Conservation (phyloP, 2,113 vertebrate genomes). For the Otocyon megalotis region DNA sequence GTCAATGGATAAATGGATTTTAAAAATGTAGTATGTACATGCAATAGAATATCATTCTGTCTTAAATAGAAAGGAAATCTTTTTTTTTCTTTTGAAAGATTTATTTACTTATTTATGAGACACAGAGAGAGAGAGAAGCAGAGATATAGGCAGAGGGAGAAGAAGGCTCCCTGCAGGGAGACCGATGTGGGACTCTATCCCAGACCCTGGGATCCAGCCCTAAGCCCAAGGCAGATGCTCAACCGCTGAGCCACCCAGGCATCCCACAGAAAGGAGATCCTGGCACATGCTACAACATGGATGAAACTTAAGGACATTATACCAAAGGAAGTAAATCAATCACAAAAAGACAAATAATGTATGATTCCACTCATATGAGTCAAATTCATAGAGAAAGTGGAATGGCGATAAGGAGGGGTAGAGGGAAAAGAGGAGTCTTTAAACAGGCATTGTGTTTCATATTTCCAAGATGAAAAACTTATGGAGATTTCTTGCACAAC, state of each 20-base stretch:
- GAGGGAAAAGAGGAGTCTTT: neutral
- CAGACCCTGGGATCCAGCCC: no score
- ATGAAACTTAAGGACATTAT: neutral
- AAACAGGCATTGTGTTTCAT: no score
- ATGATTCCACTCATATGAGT: neutral
- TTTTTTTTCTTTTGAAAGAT: no score
- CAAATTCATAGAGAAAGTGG: neutral
- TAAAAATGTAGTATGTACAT: neutral
- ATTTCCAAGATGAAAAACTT: neutral
- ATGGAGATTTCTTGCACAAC: neutral
- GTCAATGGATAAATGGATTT: neutral
- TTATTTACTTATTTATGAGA: no score
- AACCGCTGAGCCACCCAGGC: no score
- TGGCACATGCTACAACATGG: neutral
- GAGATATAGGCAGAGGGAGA: no score
- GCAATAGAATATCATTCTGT: neutral
- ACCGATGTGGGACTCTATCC: no score
- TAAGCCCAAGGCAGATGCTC: no score
- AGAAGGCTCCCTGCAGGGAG: no score
- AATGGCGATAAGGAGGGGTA: neutral
- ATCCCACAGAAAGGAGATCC: neutral
- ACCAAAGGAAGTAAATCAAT: neutral
- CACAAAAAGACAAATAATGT: neutral
- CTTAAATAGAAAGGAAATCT: neutral
- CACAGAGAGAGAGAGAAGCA: no score